Evolutionary conservation across 2,888 invertebrate genomes (phyloP).

Genomic region (Aradus depressus): DNA sequence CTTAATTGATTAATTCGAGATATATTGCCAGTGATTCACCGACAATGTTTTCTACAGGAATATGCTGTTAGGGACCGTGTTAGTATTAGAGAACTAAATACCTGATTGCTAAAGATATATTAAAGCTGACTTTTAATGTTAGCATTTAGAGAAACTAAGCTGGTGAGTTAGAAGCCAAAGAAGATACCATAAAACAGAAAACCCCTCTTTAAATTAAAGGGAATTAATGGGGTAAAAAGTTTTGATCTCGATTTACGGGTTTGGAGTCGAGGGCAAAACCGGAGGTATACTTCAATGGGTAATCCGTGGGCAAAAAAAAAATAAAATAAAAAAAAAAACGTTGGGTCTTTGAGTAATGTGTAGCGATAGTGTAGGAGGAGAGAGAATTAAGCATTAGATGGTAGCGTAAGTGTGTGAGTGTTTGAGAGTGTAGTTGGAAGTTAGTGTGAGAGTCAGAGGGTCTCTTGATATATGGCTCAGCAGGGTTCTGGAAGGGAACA

Average conservation of each 20-base stretch:
- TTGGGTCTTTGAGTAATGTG: slow-evolving; percentile 28
- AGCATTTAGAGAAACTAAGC: slow-evolving; percentile 27
- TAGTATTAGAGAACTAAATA: too few species aligned
- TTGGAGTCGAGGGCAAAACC: slow-evolving; percentile 22
- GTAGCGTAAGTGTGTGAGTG: neutral
- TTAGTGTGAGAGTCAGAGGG: slow-evolving; percentile 7
- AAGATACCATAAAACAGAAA: slow-evolving; percentile 27
- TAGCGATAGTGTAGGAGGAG: slow-evolving; percentile 23
- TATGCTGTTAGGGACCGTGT: too few species aligned
- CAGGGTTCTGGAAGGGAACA: slow-evolving; percentile 7
- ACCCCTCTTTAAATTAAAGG: slow-evolving; percentile 27
- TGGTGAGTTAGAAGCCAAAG: slow-evolving; percentile 26
- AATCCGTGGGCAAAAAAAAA: slow-evolving; percentile 17
- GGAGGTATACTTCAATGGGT: slow-evolving; percentile 27
- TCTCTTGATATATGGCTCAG: slow-evolving; percentile 25
- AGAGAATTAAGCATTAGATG: slow-evolving; percentile 25
- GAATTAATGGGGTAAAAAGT: slow-evolving; percentile 28
- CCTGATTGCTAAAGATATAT: slow-evolving; percentile 16
- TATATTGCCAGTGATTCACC: too few species aligned
- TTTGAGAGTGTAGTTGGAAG: neutral
- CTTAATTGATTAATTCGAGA: too few species aligned
- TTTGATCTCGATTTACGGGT: slow-evolving; percentile 28
- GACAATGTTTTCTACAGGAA: too few species aligned
- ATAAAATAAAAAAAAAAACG: slow-evolving; percentile 19
- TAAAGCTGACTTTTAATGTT: slow-evolving; percentile 22